Evolutionary conservation across 2,113 vertebrate species (phyloP), one percentile per base, ranked within the genome.

Genomic region (Himantopus leucocephalus): DNA sequence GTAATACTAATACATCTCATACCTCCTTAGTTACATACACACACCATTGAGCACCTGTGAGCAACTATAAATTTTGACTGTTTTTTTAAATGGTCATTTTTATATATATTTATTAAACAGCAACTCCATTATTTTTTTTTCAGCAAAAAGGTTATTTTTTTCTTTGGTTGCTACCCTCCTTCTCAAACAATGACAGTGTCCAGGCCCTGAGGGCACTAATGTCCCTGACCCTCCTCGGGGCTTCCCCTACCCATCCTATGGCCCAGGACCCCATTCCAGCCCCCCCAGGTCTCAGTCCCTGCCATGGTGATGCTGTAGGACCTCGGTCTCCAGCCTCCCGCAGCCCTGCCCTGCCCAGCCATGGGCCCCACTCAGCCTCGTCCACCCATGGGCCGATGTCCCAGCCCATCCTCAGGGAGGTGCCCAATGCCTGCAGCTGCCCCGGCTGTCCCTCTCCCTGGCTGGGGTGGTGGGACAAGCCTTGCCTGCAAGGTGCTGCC

Each of bases 381-480:
- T 45, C 32, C 63, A 55, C 14, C 45, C 17, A 5, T 0, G 2
- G 16, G 29, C 29, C 5, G 1, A 32, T 7, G 34, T 52, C 60
- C 19, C 75, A 66, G 8, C 13, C 15, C 1, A 9, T 60, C 21
- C 56, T 27, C 50, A 52, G 12, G 35, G 27, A 47, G 21, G 4
- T 67, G 37, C 6, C 26, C 1, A 1, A 39, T 15, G 47, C 47
- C 47, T 20, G 20, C 9, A 7, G 45, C 45, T 47, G 45, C 45
- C 45, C 9, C 8, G 24, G 35, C 41, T 35, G 55, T 19, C 14
- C n/a, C 0, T 0, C 18, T 74, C 17, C 32, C 0, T 1, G 37
- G 4, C 14, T 52, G 48, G 30, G 30, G 2, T 23, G 30, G 15
- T n/a, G 45, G 39, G 68, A 39, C 12, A 1, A 76, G 29, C 17